Evolutionary conservation across 92 coral and sea anemone species (phyloP).

Genomic region (Isaurus tuberculatus): DNA sequence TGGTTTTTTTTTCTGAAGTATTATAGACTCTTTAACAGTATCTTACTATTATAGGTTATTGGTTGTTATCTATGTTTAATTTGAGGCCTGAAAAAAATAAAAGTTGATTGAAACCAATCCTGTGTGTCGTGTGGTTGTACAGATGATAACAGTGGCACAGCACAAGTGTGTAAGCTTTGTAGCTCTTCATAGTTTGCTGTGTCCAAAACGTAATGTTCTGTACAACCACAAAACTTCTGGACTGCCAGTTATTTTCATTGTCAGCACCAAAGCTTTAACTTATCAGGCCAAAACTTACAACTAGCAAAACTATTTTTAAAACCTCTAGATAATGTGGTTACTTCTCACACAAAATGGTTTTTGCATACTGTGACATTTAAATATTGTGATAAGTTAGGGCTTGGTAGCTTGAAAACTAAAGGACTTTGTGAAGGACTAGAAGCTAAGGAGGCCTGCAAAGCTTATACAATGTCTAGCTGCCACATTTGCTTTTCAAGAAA

Average conservation of each 20-base stretch:
- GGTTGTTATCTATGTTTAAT: neutral
- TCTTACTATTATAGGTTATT: neutral
- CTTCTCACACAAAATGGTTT: neutral
- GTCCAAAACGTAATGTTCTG: constrained; percentile 52
- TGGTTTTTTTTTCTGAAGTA: neutral
- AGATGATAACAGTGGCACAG: constrained; percentile 57
- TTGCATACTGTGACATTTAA: no score
- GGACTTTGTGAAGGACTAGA: constrained; percentile 55
- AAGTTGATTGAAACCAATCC: constrained; percentile 6
- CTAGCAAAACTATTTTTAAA: no score
- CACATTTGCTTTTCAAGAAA: neutral
- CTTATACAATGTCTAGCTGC: constrained; percentile 41
- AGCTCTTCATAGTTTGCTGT: constrained; percentile 51
- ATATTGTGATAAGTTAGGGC: constrained; percentile 39
- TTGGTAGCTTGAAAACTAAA: constrained; percentile 43
- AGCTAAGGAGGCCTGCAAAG: constrained; percentile 53
- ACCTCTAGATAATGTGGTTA: neutral
- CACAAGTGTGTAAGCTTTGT: constrained; percentile 51
- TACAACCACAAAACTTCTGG: constrained; percentile 67
- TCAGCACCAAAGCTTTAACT: constrained; percentile 40
- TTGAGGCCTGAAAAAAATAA: constrained; percentile 30
- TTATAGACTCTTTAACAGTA: neutral
- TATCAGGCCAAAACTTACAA: constrained; percentile 24
- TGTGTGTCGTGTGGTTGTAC: constrained; percentile 88
- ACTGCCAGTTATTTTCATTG: constrained; percentile 1